Conservation (phyloP, 2,888 invertebrate species). For the Sericinus montela region DNA sequence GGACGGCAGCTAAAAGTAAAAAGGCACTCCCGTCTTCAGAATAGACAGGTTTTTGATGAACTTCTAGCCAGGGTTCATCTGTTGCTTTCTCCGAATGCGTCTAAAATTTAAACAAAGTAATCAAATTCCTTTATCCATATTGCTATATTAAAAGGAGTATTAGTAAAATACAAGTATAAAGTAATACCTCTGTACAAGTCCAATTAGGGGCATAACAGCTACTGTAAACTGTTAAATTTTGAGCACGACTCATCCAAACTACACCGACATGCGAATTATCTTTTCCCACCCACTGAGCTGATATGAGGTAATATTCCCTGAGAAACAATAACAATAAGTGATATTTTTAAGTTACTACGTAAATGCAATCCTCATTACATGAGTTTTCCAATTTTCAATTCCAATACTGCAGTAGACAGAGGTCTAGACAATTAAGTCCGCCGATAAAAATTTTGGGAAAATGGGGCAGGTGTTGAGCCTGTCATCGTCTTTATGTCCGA, state of each 20-base stretch:
- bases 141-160: not conserved
- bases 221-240: conserved; percentile 93
- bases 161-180: not conserved
- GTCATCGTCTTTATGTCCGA: too few species aligned
- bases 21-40: conserved; percentile 91
- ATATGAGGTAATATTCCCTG: conserved; percentile 95
- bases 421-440: too few species aligned
- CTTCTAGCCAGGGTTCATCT: conserved; percentile 91
- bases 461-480: too few species aligned
- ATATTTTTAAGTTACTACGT: too few species aligned
- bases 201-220: conserved; percentile 90
- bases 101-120: conserved; percentile 47
- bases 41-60: conserved; percentile 90
- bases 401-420: too few species aligned
- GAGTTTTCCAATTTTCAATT: too few species aligned
- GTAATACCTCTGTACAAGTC: conserved; percentile 89
- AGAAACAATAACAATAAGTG: conserved; percentile 39
- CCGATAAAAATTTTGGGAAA: too few species aligned
- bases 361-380: too few species aligned
- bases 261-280: conserved; percentile 88
- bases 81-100: conserved; percentile 91
- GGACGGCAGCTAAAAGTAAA: conserved; percentile 88
- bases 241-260: conserved; percentile 96
- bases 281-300: conserved; percentile 93
- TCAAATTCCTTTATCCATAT: not conserved